Evolutionary conservation across 2,888 invertebrate species (phyloP).

Genomic region (Cryptocephalus primarius): DNA sequence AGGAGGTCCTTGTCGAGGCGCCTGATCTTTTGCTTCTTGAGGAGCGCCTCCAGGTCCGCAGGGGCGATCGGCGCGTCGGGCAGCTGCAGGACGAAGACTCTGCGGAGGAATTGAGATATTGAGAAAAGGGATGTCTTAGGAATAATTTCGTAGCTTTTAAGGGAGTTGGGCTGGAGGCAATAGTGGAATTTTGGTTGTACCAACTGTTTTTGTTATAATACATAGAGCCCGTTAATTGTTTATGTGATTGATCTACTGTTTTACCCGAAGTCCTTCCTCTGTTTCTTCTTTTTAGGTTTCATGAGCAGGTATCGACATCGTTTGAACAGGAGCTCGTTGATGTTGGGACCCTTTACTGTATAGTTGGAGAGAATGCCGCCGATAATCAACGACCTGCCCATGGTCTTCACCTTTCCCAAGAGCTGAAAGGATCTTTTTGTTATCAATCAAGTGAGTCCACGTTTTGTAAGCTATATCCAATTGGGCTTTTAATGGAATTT

Average conservation of each 20-base stretch:
- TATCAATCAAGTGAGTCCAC: too few relatives aligned
- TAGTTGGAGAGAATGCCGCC: conserved; percentile 41
- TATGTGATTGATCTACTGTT: too few relatives aligned
- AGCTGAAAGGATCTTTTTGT: conserved; percentile 9
- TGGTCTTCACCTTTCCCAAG: conserved; percentile 18
- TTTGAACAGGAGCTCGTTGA: conserved; percentile 35
- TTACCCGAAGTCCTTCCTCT: conserved; percentile 37
- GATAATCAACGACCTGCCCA: conserved; percentile 29
- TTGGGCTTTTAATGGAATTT: too few relatives aligned
- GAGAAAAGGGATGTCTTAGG: too few relatives aligned
- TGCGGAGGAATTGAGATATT: conserved; percentile 12
- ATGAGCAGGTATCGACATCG: conserved; percentile 39
- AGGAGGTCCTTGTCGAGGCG: conserved; percentile 28
- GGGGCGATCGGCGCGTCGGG: conserved; percentile 25
- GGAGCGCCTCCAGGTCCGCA: conserved; percentile 26
- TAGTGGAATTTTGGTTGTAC: too few relatives aligned
- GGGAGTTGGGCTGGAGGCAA: too few relatives aligned
- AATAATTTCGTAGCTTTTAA: too few relatives aligned
- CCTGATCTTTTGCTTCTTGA: conserved; percentile 30
- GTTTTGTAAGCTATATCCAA: too few relatives aligned
- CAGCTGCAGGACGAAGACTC: conserved; percentile 35
- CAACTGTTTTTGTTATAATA: too few relatives aligned
- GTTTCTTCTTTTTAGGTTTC: conserved; percentile 37
- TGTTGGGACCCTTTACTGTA: conserved; percentile 37
- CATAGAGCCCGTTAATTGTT: too few relatives aligned